Evolutionary conservation across 2,113 vertebrate species (phyloP), one percentile per base, ranked within the genome.

Genomic region (Caloenas nicobarica): DNA sequence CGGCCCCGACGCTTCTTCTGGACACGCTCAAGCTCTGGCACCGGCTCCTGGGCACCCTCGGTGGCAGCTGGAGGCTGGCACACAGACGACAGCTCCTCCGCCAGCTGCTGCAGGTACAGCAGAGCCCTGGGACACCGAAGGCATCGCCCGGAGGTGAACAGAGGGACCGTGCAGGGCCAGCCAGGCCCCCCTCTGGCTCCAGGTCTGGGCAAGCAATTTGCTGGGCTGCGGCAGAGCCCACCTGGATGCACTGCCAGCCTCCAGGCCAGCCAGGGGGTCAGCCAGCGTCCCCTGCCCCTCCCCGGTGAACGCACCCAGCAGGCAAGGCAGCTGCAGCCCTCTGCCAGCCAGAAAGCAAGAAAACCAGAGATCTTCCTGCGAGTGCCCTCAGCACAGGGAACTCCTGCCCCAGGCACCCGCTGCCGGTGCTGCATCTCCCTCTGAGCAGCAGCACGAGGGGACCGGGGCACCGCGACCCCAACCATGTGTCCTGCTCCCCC

Each of bases 51-150:
- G 42, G 42, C 42, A 44, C 73, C 80, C 70, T 72, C 34, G 1
- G 70, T 42, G 3, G 96, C 74, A 11, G 78, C 71, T 0, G 94
- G 74, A 10, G 93, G n/a, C 28, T 97, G 97, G 29, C 82, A 76
- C 26, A 95, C 38, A 0, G 97, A 95, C 3, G 96, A 87, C 64
- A 99, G 89, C 70, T 99, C 98, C 91, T 98, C 98, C 0, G 98
- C 98, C 96, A 99, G 96, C 88, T 97, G 97, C 40, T 99, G 99
- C 82, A 99, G 98, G 97, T 99, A 99, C 79, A 98, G 98, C 97
- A 99, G 93, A 7, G 99, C 99, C 96, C 99, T 99, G 94, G 16
- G 61, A 89, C 10, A 11, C 72, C 86, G 57, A 33, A 73, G 62
- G 31, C 58, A 36, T 46, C 0, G 46, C 51, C 66, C 2, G 0